Evolutionary conservation across 2,888 invertebrate species (phyloP).

Genomic region (Parnassius apollo): DNA sequence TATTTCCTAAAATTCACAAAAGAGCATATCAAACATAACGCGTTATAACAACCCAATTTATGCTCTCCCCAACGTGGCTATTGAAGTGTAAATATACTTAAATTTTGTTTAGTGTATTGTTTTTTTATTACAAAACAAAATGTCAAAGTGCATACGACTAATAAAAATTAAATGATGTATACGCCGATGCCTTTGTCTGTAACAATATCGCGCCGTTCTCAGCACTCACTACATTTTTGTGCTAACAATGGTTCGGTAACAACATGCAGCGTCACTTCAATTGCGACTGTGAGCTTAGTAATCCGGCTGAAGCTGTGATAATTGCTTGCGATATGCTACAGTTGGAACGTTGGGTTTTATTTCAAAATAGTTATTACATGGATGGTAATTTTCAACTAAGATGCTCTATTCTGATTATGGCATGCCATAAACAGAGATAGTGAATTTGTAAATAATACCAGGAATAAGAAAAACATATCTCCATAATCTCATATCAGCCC

Average conservation of each 20-base stretch:
- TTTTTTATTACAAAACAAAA: not conserved
- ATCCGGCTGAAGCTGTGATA: not conserved
- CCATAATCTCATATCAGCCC: too few relatives aligned
- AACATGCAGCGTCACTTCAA: slow-evolving; percentile 2
- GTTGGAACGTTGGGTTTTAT: too few relatives aligned
- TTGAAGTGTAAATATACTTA: not conserved
- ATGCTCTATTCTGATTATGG: too few relatives aligned
- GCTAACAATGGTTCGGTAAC: slow-evolving; percentile 6
- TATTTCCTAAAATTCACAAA: not conserved
- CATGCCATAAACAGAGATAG: too few relatives aligned
- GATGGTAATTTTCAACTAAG: too few relatives aligned
- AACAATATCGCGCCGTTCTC: slow-evolving; percentile 1
- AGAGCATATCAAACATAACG: not conserved
- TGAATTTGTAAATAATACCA: too few relatives aligned
- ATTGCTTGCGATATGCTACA: not conserved
- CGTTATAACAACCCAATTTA: slow-evolving; percentile 6
- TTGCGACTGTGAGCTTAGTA: not conserved
- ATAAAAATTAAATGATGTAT: slow-evolving; percentile 11
- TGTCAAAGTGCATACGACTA: not conserved
- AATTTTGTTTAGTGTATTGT: not conserved
- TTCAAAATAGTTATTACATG: too few relatives aligned
- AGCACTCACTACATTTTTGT: slow-evolving; percentile 12
- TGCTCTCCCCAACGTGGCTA: slow-evolving; percentile 2
- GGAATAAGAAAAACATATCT: too few relatives aligned
- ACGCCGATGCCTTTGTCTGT: slow-evolving; percentile 6